Base-by-base conservation (phyloP, 2,113 vertebrate species). In the Platichthys flesus region DNA sequence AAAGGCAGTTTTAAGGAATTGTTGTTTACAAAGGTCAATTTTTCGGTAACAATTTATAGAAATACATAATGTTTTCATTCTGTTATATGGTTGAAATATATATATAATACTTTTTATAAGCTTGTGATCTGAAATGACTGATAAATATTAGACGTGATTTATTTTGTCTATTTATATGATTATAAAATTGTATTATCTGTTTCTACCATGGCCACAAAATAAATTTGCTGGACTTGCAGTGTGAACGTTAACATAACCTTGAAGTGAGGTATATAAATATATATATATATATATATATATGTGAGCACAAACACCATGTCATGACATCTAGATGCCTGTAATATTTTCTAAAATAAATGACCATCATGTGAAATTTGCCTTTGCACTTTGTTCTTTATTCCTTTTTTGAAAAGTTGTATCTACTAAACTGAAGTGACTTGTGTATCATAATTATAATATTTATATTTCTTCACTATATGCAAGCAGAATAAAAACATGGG, bases 101-200 rank as follows among this genome's bases (percentile, higher is more conserved):
- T 12, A 26, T 24, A 3, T 64, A 37, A 51, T 63, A 18, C 28
- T 47, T 72, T 67, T 42, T 54, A 28, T 65, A 68, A 21, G 3
- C 42, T n/a, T 73, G n/a, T 55, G 10, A 79, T 69, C 14, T 24
- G 40, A 76, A 60, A 69, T 35, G 26, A 45, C 20, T 12, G 14
- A 20, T 42, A 14, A 21, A 37, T 24, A 62, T 1, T 28, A n/a
- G 61, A 58, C 9, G 4, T 54, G 4, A 67, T 76, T 76, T 73
- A 65, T 20, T 79, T 49, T 47, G 15, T 37, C 14, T 68, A 28
- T 75, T 68, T 57, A 42, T 64, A 58, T 60, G 31, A 59, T 55
- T 5, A n/a, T 72, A 3, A 52, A 13, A 31, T 57, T 70, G 42
- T 74, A 16, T 71, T 21, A 12, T 56, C 9, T 79, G 20, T 61